Percentiles rank a stretch among this genome's conserved stretches.
phyloP scores from a whole-genome alignment of 2,888 invertebrate genomes.

The Ferrisia virgata region DNA sequence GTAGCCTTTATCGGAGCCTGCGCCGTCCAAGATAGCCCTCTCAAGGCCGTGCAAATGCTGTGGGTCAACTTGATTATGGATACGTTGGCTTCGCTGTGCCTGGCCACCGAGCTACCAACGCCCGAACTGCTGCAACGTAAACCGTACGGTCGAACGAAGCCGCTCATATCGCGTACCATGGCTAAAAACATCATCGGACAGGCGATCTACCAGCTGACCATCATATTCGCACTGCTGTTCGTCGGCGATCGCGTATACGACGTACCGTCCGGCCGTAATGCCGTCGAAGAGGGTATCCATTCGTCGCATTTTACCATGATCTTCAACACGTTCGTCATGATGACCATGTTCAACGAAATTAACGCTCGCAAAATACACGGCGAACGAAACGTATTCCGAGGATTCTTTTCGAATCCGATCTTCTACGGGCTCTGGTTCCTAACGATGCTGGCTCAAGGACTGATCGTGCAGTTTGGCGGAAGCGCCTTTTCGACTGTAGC shows the following conservation, averaged over 20 bases:
- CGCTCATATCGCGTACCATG: slow-evolving; percentile 60
- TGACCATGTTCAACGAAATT: slow-evolving; percentile 67
- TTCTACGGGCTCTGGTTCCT: slow-evolving; percentile 62
- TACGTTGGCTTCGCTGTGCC: slow-evolving; percentile 60
- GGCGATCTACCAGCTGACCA: slow-evolving; percentile 58
- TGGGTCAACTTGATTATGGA: slow-evolving; percentile 65
- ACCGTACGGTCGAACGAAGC: slow-evolving; percentile 58
- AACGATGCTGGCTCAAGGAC: slow-evolving; percentile 59
- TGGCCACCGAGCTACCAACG: slow-evolving; percentile 61
- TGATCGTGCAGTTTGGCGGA: slow-evolving; percentile 61
- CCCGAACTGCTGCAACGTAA: slow-evolving; percentile 57
- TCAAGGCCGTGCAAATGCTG: slow-evolving; percentile 60
- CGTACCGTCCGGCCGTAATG: slow-evolving; percentile 56
- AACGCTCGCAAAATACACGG: slow-evolving; percentile 66
- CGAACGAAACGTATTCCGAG: slow-evolving; percentile 62
- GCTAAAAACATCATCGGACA: slow-evolving; percentile 61
- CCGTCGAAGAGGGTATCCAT: slow-evolving; percentile 48
- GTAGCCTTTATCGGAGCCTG: slow-evolving; percentile 60
- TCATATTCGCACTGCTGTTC: slow-evolving; percentile 59
- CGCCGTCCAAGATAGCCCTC: slow-evolving; percentile 52
- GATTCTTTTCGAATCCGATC: slow-evolving; percentile 60
- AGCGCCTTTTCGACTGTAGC: slow-evolving; percentile 58
- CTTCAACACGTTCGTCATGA: slow-evolving; percentile 65
- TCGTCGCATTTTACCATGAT: slow-evolving; percentile 63
- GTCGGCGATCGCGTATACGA: slow-evolving; percentile 58